phyloP scores from a whole-genome alignment of 2,113 vertebrate genomes.

The Polypterus senegalus region DNA sequence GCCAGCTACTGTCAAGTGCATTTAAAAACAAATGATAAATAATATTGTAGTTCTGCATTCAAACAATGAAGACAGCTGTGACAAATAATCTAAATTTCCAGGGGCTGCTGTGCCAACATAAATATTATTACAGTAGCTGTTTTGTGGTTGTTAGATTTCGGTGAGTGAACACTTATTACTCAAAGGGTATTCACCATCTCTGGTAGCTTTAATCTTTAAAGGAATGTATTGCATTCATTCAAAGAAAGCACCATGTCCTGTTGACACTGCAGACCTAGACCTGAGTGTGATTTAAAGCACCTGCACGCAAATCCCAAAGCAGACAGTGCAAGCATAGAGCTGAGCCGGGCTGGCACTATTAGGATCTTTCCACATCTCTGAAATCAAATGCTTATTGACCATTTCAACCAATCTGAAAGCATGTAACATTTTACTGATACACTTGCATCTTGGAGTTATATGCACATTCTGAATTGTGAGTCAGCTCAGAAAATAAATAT shows the following conservation, averaged over 20 bases:
- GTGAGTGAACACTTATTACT: conserved; percentile 10
- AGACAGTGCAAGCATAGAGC: too few relatives aligned
- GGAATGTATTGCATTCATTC: conserved; percentile 14
- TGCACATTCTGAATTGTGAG: too few relatives aligned
- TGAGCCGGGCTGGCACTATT: too few relatives aligned
- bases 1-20: not conserved
- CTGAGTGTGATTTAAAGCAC: too few relatives aligned
- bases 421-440: too few relatives aligned
- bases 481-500: too few relatives aligned
- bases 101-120: conserved; percentile 40
- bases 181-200: conserved; percentile 4
- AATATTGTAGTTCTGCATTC: conserved; percentile 34
- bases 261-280: too few relatives aligned
- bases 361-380: too few relatives aligned
- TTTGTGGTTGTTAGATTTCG: conserved; percentile 29
- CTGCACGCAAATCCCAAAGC: too few relatives aligned
- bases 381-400: too few relatives aligned
- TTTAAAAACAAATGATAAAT: conserved; percentile 28
- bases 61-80: conserved; percentile 52
- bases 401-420: too few relatives aligned
- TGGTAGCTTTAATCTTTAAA: conserved; percentile 16
- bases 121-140: conserved; percentile 49
- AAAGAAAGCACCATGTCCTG: not conserved
- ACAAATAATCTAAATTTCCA: conserved; percentile 41
- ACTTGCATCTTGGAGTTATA: too few relatives aligned